Base-by-base conservation (phyloP, 2,797 vertebrate species). In the Sebastes variabilis region DNA sequence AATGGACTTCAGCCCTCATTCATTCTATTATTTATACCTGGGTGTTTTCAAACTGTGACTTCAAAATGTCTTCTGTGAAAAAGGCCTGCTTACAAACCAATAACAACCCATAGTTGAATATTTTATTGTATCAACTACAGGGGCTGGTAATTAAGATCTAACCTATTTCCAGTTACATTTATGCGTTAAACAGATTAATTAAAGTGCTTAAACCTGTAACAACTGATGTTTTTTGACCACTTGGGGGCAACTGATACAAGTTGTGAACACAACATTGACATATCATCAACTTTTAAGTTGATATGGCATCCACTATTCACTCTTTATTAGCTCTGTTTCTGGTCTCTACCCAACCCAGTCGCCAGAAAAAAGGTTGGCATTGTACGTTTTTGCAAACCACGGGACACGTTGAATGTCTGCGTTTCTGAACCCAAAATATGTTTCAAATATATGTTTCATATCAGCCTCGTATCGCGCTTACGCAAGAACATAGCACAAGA, bases 401-500 rank as follows among this genome's bases (percentile, higher is more conserved):
- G 6, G 38, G 38, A 42, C 14, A 42, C 14, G 14, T 42, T 42
- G 38, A 42, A 0, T 42, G 38, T 42, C 0, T 6, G 6, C 14
- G 6, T 42, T 42, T 42, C 38, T 16, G 38, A 42, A 42, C 38
- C 38, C 16, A 42, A 42, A 42, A 42, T 42, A 42, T 2, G 14
- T 18, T 42, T 42, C 0, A 7, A 16, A 42, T 42, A 42, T 42
- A 42, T 7, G 14, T 42, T 16, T 42, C 14, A 42, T 42, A 42
- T 42, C 14, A 42, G 38, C 38, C 38, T 16, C 6, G 38, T 42
- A 42, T 42, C 38, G 0, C 14, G 38, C 0, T 42, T 42, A 6
- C 5, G 38, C 42, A 42, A 46, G 1, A 46, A 46, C 42, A 0
- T 46, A 46, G 0, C 0, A 6, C 42, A 46, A 46, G 0, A 46